A percentile compares a stretch with the other conserved stretches of the same genome.
These are phyloP conservation scores for Ellobium chinense DNA, from an alignment of 2,888 invertebrate species.

Conservation along the genomic window DNA sequence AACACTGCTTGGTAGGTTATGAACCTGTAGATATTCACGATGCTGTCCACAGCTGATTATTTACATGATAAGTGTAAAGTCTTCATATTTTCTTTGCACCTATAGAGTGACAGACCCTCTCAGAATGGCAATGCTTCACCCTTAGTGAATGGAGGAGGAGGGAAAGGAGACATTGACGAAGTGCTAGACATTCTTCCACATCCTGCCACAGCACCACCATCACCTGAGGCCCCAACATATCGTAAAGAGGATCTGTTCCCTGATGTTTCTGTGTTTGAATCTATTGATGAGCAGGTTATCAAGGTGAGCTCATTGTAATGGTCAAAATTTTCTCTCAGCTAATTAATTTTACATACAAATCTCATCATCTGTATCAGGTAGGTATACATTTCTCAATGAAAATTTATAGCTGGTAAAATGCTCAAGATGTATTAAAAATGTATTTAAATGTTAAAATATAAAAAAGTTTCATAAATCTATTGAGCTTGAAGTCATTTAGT, in stretches of 20 bases:
- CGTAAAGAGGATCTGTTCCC: constrained; percentile 75
- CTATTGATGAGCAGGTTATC: constrained; percentile 77
- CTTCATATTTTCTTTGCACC: background rate
- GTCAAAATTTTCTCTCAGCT: background rate
- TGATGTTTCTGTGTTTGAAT: constrained; percentile 73
- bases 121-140: background rate
- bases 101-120: background rate
- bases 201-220: constrained; percentile 60
- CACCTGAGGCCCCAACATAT: constrained; percentile 71
- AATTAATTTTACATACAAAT: too few relatives aligned
- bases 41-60: too few relatives aligned
- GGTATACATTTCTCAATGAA: too few relatives aligned
- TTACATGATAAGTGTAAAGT: background rate
- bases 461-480: too few relatives aligned
- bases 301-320: constrained; percentile 36
- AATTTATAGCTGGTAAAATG: too few relatives aligned
- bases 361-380: background rate
- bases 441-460: too few relatives aligned
- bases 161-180: constrained; percentile 63
- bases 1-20: too few relatives aligned
- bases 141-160: constrained; percentile 49
- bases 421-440: too few relatives aligned
- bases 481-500: too few relatives aligned
- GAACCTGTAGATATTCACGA: too few relatives aligned
- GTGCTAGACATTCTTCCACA: constrained; percentile 73